A percentile compares a stretch with the other conserved stretches of the same genome.
phyloP scores from a whole-genome alignment of 1,140 invertebrate genomes.

The Subanguina moxae region DNA sequence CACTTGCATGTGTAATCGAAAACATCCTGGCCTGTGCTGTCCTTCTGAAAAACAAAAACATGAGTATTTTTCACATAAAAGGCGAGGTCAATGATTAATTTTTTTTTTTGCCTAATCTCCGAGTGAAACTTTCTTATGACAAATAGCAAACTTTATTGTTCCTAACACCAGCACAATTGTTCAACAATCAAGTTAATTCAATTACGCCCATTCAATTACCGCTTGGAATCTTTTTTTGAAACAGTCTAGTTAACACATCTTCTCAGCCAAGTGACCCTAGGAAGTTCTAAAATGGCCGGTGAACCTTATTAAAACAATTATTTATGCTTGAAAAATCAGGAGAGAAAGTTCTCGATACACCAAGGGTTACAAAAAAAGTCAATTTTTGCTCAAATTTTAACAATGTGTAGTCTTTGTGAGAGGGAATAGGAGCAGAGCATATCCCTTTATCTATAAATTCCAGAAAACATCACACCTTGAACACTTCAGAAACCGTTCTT shows the following conservation, averaged over 20 bases:
- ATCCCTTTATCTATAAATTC: too few species aligned
- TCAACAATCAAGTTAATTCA: background rate
- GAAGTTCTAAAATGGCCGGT: too few species aligned
- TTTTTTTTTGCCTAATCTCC: background rate
- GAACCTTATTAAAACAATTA: too few species aligned
- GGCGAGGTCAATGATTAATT: background rate
- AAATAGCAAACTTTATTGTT: background rate
- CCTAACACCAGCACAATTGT: background rate
- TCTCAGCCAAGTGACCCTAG: too few species aligned
- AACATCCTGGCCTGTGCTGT: constrained; percentile 85
- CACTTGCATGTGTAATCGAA: constrained; percentile 87
- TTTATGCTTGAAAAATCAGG: too few species aligned
- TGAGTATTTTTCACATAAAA: too few species aligned
- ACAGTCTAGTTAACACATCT: too few species aligned
- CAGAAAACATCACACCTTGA: constrained; percentile 70
- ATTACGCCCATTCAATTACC: background rate
- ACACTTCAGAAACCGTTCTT: constrained; percentile 88
- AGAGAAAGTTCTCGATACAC: too few species aligned
- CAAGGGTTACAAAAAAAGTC: too few species aligned
- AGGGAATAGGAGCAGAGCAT: too few species aligned
- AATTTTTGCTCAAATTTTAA: too few species aligned
- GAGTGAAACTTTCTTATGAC: background rate
- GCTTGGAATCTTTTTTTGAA: background rate
- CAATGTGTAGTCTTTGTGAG: too few species aligned
- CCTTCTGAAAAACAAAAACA: constrained; percentile 69